Evolutionary conservation across 2,797 vertebrate genomes (phyloP).

Genomic region (Neosilurus mollespiculum): DNA sequence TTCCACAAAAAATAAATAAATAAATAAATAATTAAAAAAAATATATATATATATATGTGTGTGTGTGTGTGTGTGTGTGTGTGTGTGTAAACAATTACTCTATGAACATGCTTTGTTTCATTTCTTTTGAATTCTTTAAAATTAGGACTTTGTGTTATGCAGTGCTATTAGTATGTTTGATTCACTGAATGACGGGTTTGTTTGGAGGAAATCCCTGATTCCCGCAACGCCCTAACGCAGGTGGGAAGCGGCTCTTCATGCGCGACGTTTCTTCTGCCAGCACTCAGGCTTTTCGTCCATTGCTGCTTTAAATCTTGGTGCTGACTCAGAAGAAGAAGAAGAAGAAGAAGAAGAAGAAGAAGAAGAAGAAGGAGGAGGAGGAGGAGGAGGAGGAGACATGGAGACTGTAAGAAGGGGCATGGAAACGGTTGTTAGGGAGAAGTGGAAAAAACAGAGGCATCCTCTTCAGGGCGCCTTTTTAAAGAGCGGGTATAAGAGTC

Average conservation of each 20-base stretch:
- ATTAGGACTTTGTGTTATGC: neutral
- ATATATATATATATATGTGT: too few species aligned
- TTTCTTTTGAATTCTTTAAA: neutral
- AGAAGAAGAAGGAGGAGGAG: slow-evolving; percentile 11
- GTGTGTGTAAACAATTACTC: neutral
- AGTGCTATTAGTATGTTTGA: too few species aligned
- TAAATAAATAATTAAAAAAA: too few species aligned
- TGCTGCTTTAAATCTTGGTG: slow-evolving; percentile 54
- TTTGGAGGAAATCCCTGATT: slow-evolving; percentile 48
- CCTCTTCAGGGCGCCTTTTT: slow-evolving; percentile 13
- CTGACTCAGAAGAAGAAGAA: slow-evolving; percentile 72
- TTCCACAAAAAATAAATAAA: too few species aligned
- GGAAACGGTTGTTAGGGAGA: slow-evolving; percentile 7
- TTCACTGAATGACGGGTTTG: slow-evolving; percentile 66
- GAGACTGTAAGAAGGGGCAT: neutral
- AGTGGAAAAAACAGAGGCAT: neutral
- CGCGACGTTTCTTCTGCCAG: slow-evolving; percentile 31
- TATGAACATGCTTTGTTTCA: neutral
- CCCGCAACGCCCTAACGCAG: slow-evolving; percentile 59
- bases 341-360: slow-evolving; percentile 44
- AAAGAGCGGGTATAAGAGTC: neutral
- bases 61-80: too few species aligned
- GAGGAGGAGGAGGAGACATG: neutral
- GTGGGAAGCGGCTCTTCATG: slow-evolving; percentile 49
- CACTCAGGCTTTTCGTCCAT: slow-evolving; percentile 20